Conservation (phyloP, 2,888 invertebrate species). For the Dioctria linearis region DNA sequence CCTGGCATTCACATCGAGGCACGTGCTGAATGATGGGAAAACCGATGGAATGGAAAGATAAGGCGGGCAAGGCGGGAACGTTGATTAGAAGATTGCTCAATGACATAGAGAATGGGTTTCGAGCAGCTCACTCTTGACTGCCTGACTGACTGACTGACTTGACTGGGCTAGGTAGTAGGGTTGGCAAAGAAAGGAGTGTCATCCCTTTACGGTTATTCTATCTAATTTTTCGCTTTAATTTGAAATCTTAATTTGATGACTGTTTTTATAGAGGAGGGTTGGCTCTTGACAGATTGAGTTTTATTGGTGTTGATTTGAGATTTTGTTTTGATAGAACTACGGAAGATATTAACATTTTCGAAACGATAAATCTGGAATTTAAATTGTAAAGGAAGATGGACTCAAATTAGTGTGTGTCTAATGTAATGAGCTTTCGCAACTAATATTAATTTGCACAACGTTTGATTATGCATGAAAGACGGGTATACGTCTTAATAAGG, state of each 20-base stretch:
- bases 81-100: conserved; percentile 37
- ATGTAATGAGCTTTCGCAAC: too few species aligned
- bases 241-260: conserved; percentile 8
- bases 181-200: not conserved
- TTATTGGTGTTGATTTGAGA: conserved; percentile 3
- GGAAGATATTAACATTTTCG: too few species aligned
- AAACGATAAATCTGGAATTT: too few species aligned
- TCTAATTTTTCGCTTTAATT: conserved; percentile 24
- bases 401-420: too few species aligned
- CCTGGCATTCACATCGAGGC: not conserved
- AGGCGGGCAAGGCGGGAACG: not conserved
- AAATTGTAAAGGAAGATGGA: too few species aligned
- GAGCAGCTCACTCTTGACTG: not conserved
- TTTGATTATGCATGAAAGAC: too few species aligned
- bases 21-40: conserved; percentile 30
- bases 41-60: conserved; percentile 37
- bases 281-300: conserved; percentile 26
- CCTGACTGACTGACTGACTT: not conserved
- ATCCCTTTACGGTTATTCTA: not conserved
- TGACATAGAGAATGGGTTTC: not conserved
- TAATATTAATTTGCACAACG: too few species aligned
- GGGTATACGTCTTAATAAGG: too few species aligned
- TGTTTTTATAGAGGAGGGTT: not conserved
- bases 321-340: too few species aligned
- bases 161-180: too few species aligned